Percentiles rank a stretch among this genome's conserved stretches.
Conservation (phyloP, 2,888 invertebrate species). For the Entomobrya multifasciata region DNA sequence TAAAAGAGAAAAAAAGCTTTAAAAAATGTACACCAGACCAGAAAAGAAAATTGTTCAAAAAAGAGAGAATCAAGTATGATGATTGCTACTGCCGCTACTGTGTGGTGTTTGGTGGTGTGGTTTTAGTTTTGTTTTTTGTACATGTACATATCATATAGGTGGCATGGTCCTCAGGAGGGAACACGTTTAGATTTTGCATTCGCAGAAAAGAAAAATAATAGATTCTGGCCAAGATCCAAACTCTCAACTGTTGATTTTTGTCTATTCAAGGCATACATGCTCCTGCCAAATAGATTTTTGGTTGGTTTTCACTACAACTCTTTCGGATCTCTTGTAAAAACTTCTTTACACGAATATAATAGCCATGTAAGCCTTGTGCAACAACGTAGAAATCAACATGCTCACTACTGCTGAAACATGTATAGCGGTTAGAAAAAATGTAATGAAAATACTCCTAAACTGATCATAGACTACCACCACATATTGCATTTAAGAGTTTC, state of each 20-base stretch:
- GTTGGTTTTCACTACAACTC: conserved; percentile 26
- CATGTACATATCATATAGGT: neutral
- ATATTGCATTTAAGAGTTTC: neutral
- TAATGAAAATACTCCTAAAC: neutral
- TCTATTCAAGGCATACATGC: conserved; percentile 70
- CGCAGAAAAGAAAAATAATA: conserved; percentile 63
- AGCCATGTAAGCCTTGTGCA: too few relatives aligned
- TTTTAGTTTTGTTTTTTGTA: neutral
- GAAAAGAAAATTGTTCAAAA: conserved; percentile 10
- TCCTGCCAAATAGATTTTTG: conserved; percentile 61
- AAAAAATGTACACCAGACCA: conserved; percentile 20
- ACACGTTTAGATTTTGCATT: conserved; percentile 68
- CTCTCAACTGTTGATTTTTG: conserved; percentile 74
- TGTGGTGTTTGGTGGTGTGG: conserved; percentile 5
- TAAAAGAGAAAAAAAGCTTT: neutral
- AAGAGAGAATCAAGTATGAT: neutral
- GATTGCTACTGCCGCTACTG: neutral
- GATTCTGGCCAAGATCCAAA: conserved; percentile 71
- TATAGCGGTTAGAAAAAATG: too few relatives aligned
- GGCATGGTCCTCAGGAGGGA: conserved; percentile 61
- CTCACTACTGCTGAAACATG: too few relatives aligned
- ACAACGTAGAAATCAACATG: too few relatives aligned
- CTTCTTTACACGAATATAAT: conserved; percentile 46
- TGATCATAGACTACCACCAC: conserved; percentile 10
- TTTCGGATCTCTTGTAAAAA: conserved; percentile 42